Evolutionary conservation across 2,797 vertebrate species (phyloP), one percentile per base, ranked within the genome.

Genomic region (Phalanger gymnotis): DNA sequence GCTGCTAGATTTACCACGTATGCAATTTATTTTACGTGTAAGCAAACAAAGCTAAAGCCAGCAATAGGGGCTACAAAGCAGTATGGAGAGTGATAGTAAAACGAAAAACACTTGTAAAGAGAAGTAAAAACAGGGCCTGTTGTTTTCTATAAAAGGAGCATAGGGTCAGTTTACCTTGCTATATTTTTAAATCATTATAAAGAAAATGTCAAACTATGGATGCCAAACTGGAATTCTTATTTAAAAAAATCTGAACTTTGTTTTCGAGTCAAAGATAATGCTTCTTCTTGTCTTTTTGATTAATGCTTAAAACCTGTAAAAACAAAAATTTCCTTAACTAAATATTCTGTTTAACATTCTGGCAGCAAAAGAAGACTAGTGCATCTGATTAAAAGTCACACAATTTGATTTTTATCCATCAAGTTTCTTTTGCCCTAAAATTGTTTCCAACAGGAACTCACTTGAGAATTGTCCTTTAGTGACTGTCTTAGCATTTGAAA

Each of bases 1-100:
- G 95, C 95, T 93, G 96, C 47, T 95, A 91, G 96, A 94, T 94
- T 96, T 92, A 97, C 96, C 96, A 95, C 96, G 94, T 57, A 96
- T 90, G 92, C 95, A 91, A 95, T 51, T 94, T 94, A 52, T 91
- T 54, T 57, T 92, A 90, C 96, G 73, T 96, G 90, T 31, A 96
- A 87, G 97, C 91, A 96, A 94, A 97, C 66, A 96, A 94, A 96
- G 91, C 93, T 94, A 92, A 93, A 95, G 95, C 91, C 73, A 47
- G 40, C 2, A 87, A 87, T 10, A 87, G 22, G 4, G n/a, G 73
- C 40, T 87, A 87, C 22, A 51, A 87, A 47, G 22, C 22, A 87
- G 40, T 11, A 11, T 13, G 7, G 19, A 94, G 91, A 96, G 93
- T 91, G 89, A 40, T 30, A 94, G 66, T 22, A 94, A 89, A 94